Base-by-base conservation (phyloP, 2,888 invertebrate species). In the Campoletis raptor region DNA sequence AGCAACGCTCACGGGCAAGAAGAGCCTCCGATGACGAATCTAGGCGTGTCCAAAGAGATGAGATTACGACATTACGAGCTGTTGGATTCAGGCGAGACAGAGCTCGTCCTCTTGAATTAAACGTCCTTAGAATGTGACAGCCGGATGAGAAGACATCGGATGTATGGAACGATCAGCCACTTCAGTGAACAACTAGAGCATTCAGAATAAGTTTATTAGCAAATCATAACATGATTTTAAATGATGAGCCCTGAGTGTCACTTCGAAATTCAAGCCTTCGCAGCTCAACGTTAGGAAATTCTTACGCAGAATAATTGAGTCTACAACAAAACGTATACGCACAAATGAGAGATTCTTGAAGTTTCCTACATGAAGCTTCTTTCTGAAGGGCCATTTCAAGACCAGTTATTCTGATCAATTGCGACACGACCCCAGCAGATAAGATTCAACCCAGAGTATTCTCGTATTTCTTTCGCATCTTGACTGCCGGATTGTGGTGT, bases 1-100 rank as follows among this genome's bases (percentile, higher is more conserved):
- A 57, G 70, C 66, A 52, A 1, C 54, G 45, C 72, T 48, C 45
- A 54, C 48, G 61, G 24, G 21, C 42, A 36, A 9, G 61, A 45
- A 61, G 70, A 81, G 66, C 82, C 88, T 85, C 12, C n/a, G 90
- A 91, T 91, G 91, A 91, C 90, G 91, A 91, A 91, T 91, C 89
- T 90, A 89, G 90, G 92, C 88, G 90, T 91, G 92, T 88, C 90
- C 86, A 86, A 87, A 88, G 85, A 89, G 84, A 87, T 88, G 88
- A 85, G 90, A 91, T 92, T 87, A 88, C 88, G 88, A 89, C 88
- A 87, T 88, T 85, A 88, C 88, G 88, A 91, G 88, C 69, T 74
- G 87, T 73, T 69, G 86, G 85, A 85, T 83, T 80, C 83, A 81
- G 85, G 83, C 82, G 85, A 85, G 87, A 78, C 89, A 86, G 85